Base-by-base conservation (phyloP, 2,888 invertebrate genomes). In the Troides helena region DNA sequence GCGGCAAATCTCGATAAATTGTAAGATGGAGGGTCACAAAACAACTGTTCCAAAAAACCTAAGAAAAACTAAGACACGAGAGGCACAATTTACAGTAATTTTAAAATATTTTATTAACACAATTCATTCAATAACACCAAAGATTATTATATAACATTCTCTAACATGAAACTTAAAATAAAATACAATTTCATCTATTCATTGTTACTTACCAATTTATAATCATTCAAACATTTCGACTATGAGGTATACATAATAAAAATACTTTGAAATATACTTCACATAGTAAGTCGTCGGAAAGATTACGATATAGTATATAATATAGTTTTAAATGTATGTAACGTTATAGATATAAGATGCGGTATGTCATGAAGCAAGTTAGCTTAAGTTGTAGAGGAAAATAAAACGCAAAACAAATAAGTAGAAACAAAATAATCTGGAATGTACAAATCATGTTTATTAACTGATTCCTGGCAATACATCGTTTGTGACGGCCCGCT, bases 401-500 rank as follows among this genome's bases (percentile, higher is more conserved):
- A 90, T 91, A 92, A 92, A 91, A 92, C 89, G 92, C 89, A 86
- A 80, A 82, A 82, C 84, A 88, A 87, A 86, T 87, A 92, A 93
- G 90, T 91, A 92, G 93, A 94, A 94, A 94, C 93, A 93, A 94
- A 95, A 93, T 94, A 94, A 94, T 94, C 95, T 95, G 95, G 95
- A 95, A 95, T 95, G 95, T 95, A 95, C 95, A 95, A 95, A 95
- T 95, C 94, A 94, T 95, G 94, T 94, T 94, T 94, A 91, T 94
- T 94, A 90, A 93, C 94, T 93, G 94, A 94, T 94, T 93, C 94
- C 94, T 94, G 94, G 92, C 92, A 91, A 89, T 91, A 93, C 91
- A 92, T 88, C 84, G 83, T 88, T 89, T 87, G 87, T 86, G 91
- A 90, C 90, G 86, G 39, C 8, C 39, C 81, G 83, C 86, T 84